phyloP scores from a whole-genome alignment of 2,888 invertebrate species.

The Orthosia gothica region DNA sequence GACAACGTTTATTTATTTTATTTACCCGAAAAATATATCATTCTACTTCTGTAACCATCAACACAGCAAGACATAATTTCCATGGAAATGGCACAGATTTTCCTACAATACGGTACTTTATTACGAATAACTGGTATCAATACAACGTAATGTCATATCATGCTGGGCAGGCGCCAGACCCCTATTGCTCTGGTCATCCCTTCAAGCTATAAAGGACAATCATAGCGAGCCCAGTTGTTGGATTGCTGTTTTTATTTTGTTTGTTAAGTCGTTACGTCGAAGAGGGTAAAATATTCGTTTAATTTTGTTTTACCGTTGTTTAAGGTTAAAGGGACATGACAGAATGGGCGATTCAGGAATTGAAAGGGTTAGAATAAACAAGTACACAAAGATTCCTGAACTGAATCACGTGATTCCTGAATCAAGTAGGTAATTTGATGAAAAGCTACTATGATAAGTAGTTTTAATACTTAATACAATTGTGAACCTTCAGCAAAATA shows the following conservation, averaged over 20 bases:
- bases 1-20: not conserved
- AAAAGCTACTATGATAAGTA: not conserved
- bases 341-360: slow-evolving; percentile 10
- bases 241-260: slow-evolving; percentile 79
- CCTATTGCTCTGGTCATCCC: slow-evolving; percentile 76
- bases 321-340: slow-evolving; percentile 8
- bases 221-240: slow-evolving; percentile 71
- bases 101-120: slow-evolving; percentile 62
- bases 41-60: slow-evolving; percentile 33
- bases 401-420: too few relatives aligned
- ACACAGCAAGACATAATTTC: slow-evolving; percentile 47
- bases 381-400: not conserved
- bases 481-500: too few relatives aligned
- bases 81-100: slow-evolving; percentile 56
- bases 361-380: not conserved
- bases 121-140: slow-evolving; percentile 68
- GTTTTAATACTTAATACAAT: too few relatives aligned
- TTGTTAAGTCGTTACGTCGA: slow-evolving; percentile 64
- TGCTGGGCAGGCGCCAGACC: slow-evolving; percentile 82
- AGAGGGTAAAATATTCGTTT: slow-evolving; percentile 61
- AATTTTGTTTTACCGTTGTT: slow-evolving; percentile 54
- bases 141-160: slow-evolving; percentile 70
- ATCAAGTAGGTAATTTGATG: not conserved
- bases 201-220: slow-evolving; percentile 74
- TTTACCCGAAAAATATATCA: slow-evolving; percentile 1